Evolutionary conservation across 2,113 vertebrate genomes (phyloP).

Genomic region (Athene cunicularia): DNA sequence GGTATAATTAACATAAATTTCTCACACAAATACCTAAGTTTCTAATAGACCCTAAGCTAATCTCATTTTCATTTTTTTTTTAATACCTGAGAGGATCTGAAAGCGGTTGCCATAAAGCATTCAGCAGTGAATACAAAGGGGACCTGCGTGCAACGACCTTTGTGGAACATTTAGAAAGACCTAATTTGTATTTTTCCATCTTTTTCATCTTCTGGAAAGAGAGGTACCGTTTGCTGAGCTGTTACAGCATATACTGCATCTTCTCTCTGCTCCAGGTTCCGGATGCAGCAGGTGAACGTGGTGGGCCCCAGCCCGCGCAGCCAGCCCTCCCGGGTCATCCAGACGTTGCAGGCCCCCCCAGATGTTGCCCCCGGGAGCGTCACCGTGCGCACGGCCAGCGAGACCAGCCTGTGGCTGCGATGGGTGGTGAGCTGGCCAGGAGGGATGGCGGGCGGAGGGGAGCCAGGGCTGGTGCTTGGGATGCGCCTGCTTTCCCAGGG

Average conservation of each 20-base stretch:
- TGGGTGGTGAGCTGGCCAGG: conserved; percentile 84
- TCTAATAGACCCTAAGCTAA: conserved; percentile 60
- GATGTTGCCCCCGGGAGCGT: conserved; percentile 86
- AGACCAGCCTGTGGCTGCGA: conserved; percentile 88
- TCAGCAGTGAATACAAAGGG: background rate
- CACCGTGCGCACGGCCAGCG: conserved; percentile 85
- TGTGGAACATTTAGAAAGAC: too few relatives aligned
- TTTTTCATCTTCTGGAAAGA: background rate
- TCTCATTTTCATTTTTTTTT: conserved; percentile 4
- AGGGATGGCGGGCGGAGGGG: rapidly evolving
- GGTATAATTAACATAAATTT: conserved; percentile 64
- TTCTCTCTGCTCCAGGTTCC: conserved; percentile 78
- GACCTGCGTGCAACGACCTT: background rate
- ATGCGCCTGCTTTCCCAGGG: rapidly evolving
- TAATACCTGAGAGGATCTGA: background rate
- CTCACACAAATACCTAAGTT: conserved; percentile 53
- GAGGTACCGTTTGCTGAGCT: rapidly evolving
- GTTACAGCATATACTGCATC: rapidly evolving
- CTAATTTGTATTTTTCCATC: background rate
- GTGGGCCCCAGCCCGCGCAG: conserved; percentile 87
- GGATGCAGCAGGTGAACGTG: conserved; percentile 90
- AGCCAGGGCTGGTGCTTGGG: background rate
- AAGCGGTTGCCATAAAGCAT: background rate
- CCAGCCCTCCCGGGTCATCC: conserved; percentile 88
- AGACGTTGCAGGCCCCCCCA: conserved; percentile 91